phyloP scores from a whole-genome alignment of 2,113 vertebrate species.

The Myanophis thanlyinensis region DNA sequence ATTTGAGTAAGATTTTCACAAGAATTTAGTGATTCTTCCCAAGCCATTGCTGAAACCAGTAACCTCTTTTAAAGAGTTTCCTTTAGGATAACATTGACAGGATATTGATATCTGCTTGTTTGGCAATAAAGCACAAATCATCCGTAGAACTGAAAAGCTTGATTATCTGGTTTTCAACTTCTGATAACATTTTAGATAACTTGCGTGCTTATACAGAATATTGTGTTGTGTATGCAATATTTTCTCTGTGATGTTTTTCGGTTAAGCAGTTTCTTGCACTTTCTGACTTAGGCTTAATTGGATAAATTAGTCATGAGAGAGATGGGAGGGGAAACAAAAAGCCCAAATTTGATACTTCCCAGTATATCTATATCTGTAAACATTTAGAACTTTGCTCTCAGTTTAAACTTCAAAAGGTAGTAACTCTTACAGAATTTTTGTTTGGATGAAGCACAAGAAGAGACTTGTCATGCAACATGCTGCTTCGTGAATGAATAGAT shows the following conservation, averaged over 20 bases:
- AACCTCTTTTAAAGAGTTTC: not conserved
- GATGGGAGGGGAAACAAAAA: not conserved
- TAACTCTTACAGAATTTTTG: not conserved
- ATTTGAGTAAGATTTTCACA: not conserved
- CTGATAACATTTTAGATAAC: not conserved
- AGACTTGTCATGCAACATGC: not conserved
- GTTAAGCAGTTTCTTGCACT: not conserved
- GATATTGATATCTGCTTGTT: not conserved
- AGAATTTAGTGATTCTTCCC: not conserved
- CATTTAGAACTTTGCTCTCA: not conserved
- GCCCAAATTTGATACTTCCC: not conserved
- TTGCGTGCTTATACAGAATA: not conserved
- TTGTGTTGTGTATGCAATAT: not conserved
- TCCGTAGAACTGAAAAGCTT: not conserved
- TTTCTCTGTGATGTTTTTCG: not conserved
- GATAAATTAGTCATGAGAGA: not conserved
- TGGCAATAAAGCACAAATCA: not conserved
- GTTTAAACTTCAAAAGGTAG: not conserved
- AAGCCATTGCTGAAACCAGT: not conserved
- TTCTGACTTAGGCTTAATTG: not conserved
- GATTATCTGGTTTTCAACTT: not conserved
- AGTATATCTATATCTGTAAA: not conserved
- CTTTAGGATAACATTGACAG: not conserved
- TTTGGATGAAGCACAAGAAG: not conserved
- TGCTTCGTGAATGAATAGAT: not conserved